These are phyloP conservation scores for Anguilla anguilla DNA, from an alignment of 2,797 vertebrate genomes.

Conservation along the genomic window DNA sequence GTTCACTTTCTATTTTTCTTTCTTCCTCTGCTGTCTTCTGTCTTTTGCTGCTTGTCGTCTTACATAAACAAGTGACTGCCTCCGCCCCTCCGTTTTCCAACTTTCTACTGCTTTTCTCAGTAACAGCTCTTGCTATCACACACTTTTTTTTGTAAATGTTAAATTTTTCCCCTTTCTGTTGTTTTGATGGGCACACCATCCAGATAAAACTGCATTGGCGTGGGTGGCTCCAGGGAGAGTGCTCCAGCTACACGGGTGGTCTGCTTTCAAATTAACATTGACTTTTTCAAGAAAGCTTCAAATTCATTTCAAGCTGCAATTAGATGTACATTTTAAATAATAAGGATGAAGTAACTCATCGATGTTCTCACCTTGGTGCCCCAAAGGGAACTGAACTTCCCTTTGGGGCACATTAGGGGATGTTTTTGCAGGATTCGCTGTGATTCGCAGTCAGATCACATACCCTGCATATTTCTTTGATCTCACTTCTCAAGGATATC, in stretches of 20 bases:
- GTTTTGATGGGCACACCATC: background rate
- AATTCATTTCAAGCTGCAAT: conserved; percentile 18
- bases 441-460: background rate
- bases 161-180: conserved; percentile 21
- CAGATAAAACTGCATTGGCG: background rate
- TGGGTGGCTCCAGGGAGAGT: background rate
- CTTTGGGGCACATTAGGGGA: background rate
- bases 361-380: background rate
- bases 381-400: background rate
- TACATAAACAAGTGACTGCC: conserved; percentile 5
- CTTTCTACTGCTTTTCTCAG: background rate
- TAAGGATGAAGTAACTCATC: background rate
- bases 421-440: background rate
- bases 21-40: conserved; percentile 12
- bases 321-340: background rate
- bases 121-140: background rate
- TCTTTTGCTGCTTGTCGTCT: conserved; percentile 25
- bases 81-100: background rate
- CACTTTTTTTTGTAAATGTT: rapidly evolving
- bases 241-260: background rate
- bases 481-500: conserved; percentile 12
- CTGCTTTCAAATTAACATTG: background rate
- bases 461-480: conserved; percentile 1
- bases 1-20: conserved; percentile 21
- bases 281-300: conserved; percentile 5